Evolutionary conservation across 1,140 invertebrate species (phyloP), one percentile per base, ranked within the genome.

Genomic region (Hyles vespertilio): DNA sequence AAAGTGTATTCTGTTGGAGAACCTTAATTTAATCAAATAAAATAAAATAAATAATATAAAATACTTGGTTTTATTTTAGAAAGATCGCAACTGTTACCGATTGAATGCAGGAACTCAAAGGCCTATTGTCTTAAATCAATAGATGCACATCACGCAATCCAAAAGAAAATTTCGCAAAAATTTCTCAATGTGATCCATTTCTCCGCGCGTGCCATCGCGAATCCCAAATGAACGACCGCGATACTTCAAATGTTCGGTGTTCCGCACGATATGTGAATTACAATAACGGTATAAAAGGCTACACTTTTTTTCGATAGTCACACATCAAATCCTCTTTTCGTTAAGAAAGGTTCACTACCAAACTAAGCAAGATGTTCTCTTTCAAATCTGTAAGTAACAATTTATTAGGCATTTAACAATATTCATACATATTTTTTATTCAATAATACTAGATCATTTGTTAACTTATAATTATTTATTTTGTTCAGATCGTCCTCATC

Each of bases 171-270:
- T 85, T 79, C 76, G 72, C 77, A 79, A 73, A 76, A 71, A 65
- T 87, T 87, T 84, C 78, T 63, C 75, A 88, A 88, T 79, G 59
- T 84, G 81, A 65, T 84, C 84, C 84, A 89, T 86, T 87, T 89
- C 84, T 81, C 81, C 70, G 51, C 44, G 70, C 74, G 72, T 67
- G 74, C 74, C 70, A 70, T 61, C 36, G 58, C 73, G 84, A 89
- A 87, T 89, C 79, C 78, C 72, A 86, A 87, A 67, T 77, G 84
- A 78, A 65, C 63, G 61, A 51, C 63, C 70, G 74, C 78, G 79
- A 84, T 85, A 62, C 73, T 70, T 81, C 78, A 84, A 86, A 81
- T 80, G 76, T 74, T 73, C 71, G 72, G 72, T 80, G 81, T 69
- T 65, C 54, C 32, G 70, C 51, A 89, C 86, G 84, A 81, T 76